Conservation (phyloP, 2,888 invertebrate genomes). For the Aplocera efformata region DNA sequence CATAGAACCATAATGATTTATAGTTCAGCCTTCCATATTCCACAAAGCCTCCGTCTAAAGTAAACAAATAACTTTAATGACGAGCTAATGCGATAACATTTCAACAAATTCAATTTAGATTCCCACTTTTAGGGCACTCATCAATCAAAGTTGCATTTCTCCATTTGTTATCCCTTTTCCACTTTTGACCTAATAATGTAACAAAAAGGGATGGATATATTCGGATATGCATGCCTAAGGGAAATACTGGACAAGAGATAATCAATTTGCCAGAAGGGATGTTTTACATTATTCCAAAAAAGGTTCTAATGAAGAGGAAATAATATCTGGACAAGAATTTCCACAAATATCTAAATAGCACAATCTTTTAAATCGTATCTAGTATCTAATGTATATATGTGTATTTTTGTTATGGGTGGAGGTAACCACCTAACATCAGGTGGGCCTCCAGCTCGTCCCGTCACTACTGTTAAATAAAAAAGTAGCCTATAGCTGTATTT, state of each 20-base stretch:
- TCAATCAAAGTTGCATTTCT: conserved; percentile 52
- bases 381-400: too few relatives aligned
- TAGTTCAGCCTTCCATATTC: conserved; percentile 5
- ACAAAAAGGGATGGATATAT: conserved; percentile 23
- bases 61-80: conserved; percentile 52
- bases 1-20: too few relatives aligned
- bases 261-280: conserved; percentile 43
- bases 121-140: conserved; percentile 50
- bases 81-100: conserved; percentile 35
- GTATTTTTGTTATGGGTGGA: too few relatives aligned
- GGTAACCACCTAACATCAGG: too few relatives aligned
- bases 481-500: too few relatives aligned
- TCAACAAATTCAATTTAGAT: conserved; percentile 54
- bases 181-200: conserved; percentile 1
- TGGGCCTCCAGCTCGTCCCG: too few relatives aligned
- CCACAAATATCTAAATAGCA: too few relatives aligned
- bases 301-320: too few relatives aligned
- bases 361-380: too few relatives aligned
- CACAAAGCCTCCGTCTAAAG: conserved; percentile 34
- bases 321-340: too few relatives aligned
- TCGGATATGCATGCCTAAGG: conserved; percentile 44
- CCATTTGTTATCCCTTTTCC: conserved; percentile 23
- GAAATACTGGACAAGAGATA: conserved; percentile 43
- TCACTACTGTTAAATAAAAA: too few relatives aligned
- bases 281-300: not conserved